phyloP scores from a whole-genome alignment of 2,797 vertebrate species.

The Sebastes hubbsi region DNA sequence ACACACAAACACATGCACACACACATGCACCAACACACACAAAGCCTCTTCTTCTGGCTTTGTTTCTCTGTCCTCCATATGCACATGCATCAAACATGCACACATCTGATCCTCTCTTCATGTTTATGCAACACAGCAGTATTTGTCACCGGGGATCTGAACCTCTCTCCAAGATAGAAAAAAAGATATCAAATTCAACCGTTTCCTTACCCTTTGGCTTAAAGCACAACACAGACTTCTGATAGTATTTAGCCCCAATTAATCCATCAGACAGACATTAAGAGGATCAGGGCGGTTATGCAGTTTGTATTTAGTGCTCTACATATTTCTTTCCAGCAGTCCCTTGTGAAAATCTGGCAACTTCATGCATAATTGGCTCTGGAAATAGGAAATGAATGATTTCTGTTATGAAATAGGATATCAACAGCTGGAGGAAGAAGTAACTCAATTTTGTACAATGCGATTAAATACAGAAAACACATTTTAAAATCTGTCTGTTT shows the following conservation, averaged over 20 bases:
- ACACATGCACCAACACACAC: not conserved
- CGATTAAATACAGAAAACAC: not conserved
- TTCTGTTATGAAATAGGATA: not conserved
- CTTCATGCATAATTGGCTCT: conserved; percentile 20
- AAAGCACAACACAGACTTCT: not conserved
- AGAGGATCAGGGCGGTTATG: conserved; percentile 2
- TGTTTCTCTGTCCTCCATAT: not conserved
- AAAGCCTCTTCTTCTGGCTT: not conserved
- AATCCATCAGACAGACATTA: conserved; percentile 23
- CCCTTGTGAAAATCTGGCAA: conserved; percentile 4
- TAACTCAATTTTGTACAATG: not conserved
- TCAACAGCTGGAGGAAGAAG: not conserved
- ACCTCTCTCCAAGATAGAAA: not conserved
- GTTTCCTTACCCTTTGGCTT: not conserved
- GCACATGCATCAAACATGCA: not conserved
- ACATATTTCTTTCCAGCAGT: not conserved
- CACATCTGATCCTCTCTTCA: not conserved
- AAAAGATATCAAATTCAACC: not conserved
- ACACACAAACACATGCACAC: not conserved
- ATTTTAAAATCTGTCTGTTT: not conserved
- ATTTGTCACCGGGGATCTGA: not conserved
- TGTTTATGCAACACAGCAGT: not conserved
- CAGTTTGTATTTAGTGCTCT: not conserved
- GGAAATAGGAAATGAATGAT: conserved; percentile 18
- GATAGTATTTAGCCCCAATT: conserved; percentile 17